Conservation (phyloP, 2,797 vertebrate species). For the Leontocebus nigricollis region DNA sequence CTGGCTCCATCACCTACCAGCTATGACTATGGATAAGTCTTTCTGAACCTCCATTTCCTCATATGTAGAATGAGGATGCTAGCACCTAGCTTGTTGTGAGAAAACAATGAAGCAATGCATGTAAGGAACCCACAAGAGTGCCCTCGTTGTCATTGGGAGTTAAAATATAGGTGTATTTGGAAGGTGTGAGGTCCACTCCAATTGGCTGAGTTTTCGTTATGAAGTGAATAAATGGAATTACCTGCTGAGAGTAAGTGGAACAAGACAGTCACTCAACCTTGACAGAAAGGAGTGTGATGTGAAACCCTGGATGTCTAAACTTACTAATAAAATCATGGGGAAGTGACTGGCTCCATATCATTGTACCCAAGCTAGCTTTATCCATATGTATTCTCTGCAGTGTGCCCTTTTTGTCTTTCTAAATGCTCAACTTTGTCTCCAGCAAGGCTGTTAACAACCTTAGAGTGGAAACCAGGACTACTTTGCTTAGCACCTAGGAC, state of each 20-base stretch:
- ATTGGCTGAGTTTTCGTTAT: neutral
- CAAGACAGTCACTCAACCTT: neutral
- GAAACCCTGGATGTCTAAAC: neutral
- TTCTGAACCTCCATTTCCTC: neutral
- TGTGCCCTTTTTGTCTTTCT: neutral
- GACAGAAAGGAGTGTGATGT: neutral
- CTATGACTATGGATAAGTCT: neutral
- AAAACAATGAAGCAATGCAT: neutral
- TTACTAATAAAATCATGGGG: neutral
- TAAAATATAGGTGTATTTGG: constrained; percentile 15
- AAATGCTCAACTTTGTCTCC: constrained; percentile 21
- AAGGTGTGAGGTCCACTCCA: neutral
- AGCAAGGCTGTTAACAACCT: constrained; percentile 14
- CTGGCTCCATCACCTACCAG: neutral
- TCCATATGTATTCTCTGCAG: neutral
- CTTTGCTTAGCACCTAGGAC: neutral
- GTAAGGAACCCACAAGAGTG: neutral
- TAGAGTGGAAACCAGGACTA: neutral
- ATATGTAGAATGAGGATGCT: neutral
- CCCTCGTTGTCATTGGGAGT: neutral
- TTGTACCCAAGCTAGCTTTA: neutral
- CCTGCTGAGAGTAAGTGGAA: neutral
- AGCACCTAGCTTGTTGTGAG: neutral
- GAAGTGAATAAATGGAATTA: neutral
- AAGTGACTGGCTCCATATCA: neutral